Evolutionary conservation across 1,140 invertebrate genomes (phyloP).

Genomic region (Anastrepha ludens): DNA sequence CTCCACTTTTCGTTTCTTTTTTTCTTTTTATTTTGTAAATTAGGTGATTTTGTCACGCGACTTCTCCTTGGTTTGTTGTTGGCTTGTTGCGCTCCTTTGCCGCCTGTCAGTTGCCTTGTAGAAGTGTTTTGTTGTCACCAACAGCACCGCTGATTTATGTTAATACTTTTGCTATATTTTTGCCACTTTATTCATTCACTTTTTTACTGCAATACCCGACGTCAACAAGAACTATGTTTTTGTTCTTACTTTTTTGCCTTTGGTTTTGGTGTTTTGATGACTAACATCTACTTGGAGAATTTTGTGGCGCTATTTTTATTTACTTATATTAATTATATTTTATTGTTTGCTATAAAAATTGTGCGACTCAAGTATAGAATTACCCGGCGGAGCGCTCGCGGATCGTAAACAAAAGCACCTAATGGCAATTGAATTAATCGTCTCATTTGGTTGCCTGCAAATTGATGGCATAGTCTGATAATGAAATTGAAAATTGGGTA

Average conservation of each 20-base stretch:
- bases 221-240: not conserved
- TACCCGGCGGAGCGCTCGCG: not conserved
- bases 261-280: not conserved
- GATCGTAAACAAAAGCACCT: not conserved
- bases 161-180: constrained; percentile 50
- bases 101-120: not conserved
- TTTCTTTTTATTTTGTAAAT: constrained; percentile 29
- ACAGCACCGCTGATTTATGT: constrained; percentile 41
- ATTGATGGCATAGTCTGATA: not conserved
- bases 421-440: not conserved
- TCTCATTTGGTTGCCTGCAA: not conserved
- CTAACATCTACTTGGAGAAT: not conserved
- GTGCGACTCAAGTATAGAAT: not conserved
- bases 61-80: not conserved
- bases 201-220: constrained; percentile 4
- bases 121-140: constrained; percentile 39
- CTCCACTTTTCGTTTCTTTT: not conserved
- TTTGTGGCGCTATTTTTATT: not conserved
- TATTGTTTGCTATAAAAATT: constrained; percentile 8
- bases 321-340: constrained; percentile 24
- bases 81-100: not conserved
- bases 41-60: constrained; percentile 53
- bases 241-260: not conserved
- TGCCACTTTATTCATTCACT: constrained; percentile 43
- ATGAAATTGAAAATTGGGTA: not conserved